Percentiles rank a stretch among this genome's conserved stretches.
Evolutionary conservation across 2,888 invertebrate species (phyloP).

Genomic region (Clunio marinus): DNA sequence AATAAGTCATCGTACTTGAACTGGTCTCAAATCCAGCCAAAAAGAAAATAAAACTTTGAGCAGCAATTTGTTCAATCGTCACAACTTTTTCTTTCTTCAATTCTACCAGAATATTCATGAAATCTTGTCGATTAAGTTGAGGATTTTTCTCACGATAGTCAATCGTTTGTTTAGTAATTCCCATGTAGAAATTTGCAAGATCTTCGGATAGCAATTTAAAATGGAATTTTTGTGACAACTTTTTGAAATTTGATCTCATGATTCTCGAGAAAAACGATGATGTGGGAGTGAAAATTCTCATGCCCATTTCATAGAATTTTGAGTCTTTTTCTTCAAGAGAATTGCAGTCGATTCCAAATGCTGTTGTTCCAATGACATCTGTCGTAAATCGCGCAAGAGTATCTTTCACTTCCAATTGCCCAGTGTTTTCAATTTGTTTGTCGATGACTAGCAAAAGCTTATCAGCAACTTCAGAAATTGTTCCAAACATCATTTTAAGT

Average conservation of each 20-base stretch:
- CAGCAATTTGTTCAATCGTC: conserved; percentile 42
- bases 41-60: conserved; percentile 51
- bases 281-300: conserved; percentile 39
- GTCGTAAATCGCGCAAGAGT: conserved; percentile 34
- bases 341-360: conserved; percentile 41
- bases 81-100: conserved; percentile 46
- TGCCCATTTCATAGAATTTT: conserved; percentile 40
- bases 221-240: conserved; percentile 1
- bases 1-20: conserved; percentile 47
- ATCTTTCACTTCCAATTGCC: conserved; percentile 30
- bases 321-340: conserved; percentile 40
- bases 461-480: not conserved
- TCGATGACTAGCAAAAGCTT: not conserved
- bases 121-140: conserved; percentile 44
- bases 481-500: conserved; percentile 44
- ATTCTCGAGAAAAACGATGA: not conserved
- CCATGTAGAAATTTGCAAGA: conserved; percentile 41
- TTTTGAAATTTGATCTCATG: conserved; percentile 5
- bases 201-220: conserved; percentile 5
- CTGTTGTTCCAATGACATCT: conserved; percentile 38
- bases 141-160: conserved; percentile 43
- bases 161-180: conserved; percentile 41
- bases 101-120: conserved; percentile 46
- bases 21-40: conserved; percentile 52
- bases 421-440: not conserved